Conservation (phyloP, 2,113 vertebrate genomes). For the Pseudorectes ferrugineus region DNA sequence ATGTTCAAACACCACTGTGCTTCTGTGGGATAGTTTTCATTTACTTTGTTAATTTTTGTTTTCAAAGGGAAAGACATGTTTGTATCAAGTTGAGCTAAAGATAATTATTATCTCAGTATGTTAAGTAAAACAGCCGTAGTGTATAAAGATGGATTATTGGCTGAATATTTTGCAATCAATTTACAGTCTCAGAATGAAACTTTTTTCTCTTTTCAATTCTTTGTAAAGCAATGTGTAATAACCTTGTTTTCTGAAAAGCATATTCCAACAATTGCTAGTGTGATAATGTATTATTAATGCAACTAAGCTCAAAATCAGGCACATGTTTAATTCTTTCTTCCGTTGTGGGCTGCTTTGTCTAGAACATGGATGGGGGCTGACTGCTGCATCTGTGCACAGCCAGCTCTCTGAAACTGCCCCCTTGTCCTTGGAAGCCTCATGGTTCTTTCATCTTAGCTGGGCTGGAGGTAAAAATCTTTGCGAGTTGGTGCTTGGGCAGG, state of each 20-base stretch:
- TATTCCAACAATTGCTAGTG: neutral
- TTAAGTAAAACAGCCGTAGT: constrained; percentile 24
- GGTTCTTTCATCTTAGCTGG: neutral
- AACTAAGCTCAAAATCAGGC: neutral
- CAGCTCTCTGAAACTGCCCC: neutral
- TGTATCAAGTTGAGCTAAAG: constrained; percentile 67
- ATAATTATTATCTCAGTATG: constrained; percentile 67
- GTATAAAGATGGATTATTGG: constrained; percentile 45
- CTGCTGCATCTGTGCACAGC: neutral
- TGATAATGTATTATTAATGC: neutral
- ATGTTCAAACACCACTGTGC: constrained; percentile 59
- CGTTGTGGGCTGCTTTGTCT: neutral
- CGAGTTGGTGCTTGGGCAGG: neutral
- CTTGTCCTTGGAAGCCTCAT: neutral
- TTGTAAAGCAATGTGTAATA: constrained; percentile 63
- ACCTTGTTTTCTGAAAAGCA: constrained; percentile 43
- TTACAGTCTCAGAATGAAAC: constrained; percentile 54
- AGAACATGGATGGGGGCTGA: neutral
- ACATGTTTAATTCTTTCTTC: neutral
- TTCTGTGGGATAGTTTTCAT: constrained; percentile 65
- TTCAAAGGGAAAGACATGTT: constrained; percentile 67
- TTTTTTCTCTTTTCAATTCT: constrained; percentile 54
- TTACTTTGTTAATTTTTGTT: constrained; percentile 65
- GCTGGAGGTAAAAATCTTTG: neutral
- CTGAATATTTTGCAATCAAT: constrained; percentile 61